These are phyloP conservation scores for Echeneis naucrates DNA, from an alignment of 2,797 vertebrate species.

Conservation along the genomic window DNA sequence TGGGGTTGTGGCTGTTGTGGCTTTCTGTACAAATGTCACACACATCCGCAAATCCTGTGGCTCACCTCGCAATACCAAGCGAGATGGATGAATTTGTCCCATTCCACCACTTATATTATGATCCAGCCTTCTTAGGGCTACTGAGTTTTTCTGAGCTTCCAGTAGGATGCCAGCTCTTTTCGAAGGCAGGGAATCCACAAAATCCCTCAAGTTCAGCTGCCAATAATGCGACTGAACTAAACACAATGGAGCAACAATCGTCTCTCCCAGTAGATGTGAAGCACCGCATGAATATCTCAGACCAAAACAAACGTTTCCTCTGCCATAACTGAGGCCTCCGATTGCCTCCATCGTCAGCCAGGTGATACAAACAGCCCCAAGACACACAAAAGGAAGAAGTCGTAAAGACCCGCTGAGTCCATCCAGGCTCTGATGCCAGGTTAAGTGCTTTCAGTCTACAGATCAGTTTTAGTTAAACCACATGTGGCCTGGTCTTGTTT, in stretches of 20 bases:
- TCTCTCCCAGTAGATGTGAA: no score
- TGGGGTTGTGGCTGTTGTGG: neutral
- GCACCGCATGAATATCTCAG: no score
- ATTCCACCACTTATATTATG: slow-evolving; percentile 10
- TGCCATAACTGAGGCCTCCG: no score
- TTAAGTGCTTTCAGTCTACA: no score
- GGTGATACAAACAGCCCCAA: no score
- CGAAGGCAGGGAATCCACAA: slow-evolving; percentile 6
- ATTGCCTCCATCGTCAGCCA: no score
- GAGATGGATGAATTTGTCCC: slow-evolving; percentile 9
- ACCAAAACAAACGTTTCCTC: no score
- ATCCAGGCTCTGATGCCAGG: no score
- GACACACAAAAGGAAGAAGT: no score
- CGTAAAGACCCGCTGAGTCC: no score
- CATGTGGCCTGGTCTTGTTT: no score
- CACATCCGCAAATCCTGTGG: neutral
- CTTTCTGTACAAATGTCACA: slow-evolving; percentile 22
- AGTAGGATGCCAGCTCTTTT: slow-evolving; percentile 12
- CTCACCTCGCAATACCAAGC: slow-evolving; percentile 11
- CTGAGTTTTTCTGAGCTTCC: slow-evolving; percentile 13
- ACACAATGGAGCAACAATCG: neutral
- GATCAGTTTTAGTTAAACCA: no score
- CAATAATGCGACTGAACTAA: neutral
- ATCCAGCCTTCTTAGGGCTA: slow-evolving; percentile 1
- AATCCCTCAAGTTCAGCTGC: slow-evolving; percentile 19